Percentiles rank a stretch among this genome's conserved stretches.
Evolutionary conservation across 1,140 invertebrate species (phyloP).

Genomic region (Temnothorax longispinosus): DNA sequence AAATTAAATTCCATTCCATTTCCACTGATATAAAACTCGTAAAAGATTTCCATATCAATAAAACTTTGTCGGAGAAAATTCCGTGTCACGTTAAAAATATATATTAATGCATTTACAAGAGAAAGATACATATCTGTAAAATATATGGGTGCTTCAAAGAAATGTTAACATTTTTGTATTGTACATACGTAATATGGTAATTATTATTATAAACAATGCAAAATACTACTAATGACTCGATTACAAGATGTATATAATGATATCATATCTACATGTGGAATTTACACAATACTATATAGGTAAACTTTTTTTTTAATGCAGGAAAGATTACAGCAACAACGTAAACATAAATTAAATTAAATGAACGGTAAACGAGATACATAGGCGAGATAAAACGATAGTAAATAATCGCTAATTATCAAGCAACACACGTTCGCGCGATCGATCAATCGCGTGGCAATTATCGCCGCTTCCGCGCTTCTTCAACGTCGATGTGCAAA

Average conservation of each 20-base stretch:
- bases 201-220: not conserved
- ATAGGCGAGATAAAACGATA: not conserved
- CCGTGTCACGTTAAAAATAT: not conserved
- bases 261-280: not conserved
- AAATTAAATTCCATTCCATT: constrained; percentile 22
- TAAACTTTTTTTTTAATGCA: not conserved
- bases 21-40: not conserved
- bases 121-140: not conserved
- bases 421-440: not conserved
- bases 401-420: constrained; percentile 12
- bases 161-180: not conserved
- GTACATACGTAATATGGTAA: too few relatives aligned
- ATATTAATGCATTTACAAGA: not conserved
- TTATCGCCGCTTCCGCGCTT: constrained; percentile 17
- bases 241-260: not conserved
- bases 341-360: not conserved
- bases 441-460: constrained; percentile 12
- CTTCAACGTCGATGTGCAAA: not conserved
- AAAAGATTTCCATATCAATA: not conserved
- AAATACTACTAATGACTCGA: not conserved
- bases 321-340: not conserved
- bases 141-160: too few relatives aligned
- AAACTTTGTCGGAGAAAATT: not conserved
- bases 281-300: not conserved
- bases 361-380: not conserved